These are phyloP conservation scores for Polymixis lichenea DNA, from an alignment of 2,888 invertebrate genomes.

Conservation along the genomic window DNA sequence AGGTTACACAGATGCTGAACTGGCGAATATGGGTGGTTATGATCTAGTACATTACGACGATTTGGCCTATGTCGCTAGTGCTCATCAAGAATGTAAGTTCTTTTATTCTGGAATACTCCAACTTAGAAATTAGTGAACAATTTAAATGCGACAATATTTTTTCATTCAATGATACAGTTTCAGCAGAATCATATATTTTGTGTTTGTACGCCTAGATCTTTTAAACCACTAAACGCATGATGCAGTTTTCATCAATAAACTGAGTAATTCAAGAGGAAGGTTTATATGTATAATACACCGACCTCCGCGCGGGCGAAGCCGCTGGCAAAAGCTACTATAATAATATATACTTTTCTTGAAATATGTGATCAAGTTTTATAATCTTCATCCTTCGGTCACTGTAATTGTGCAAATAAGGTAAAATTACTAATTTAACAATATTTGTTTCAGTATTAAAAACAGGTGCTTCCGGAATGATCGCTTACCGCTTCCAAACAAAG, in stretches of 20 bases:
- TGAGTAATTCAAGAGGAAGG: too few relatives aligned
- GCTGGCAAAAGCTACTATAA: too few relatives aligned
- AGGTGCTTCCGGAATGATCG: conserved; percentile 99
- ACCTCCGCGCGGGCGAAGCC: too few relatives aligned
- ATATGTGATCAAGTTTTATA: background rate
- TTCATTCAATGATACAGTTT: background rate
- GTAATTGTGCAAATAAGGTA: background rate
- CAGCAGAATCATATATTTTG: background rate
- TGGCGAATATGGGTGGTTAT: conserved; percentile 98
- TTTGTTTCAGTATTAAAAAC: conserved; percentile 97
- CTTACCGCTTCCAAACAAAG: conserved; percentile 98
- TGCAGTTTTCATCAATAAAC: too few relatives aligned
- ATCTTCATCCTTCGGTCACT: background rate
- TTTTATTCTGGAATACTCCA: background rate
- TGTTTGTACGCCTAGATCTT: too few relatives aligned
- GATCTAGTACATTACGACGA: conserved; percentile 99
- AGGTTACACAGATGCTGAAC: conserved; percentile 97
- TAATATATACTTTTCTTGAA: background rate
- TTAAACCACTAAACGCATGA: too few relatives aligned
- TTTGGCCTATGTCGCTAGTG: conserved; percentile 98
- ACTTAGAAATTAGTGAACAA: background rate
- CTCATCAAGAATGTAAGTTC: conserved; percentile 99
- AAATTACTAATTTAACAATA: background rate
- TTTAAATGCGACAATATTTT: background rate
- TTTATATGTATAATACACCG: too few relatives aligned